A percentile compares a stretch with the other conserved stretches of the same genome.
Conservation (phyloP, 2,888 invertebrate species). For the Macrostomum cliftonense region DNA sequence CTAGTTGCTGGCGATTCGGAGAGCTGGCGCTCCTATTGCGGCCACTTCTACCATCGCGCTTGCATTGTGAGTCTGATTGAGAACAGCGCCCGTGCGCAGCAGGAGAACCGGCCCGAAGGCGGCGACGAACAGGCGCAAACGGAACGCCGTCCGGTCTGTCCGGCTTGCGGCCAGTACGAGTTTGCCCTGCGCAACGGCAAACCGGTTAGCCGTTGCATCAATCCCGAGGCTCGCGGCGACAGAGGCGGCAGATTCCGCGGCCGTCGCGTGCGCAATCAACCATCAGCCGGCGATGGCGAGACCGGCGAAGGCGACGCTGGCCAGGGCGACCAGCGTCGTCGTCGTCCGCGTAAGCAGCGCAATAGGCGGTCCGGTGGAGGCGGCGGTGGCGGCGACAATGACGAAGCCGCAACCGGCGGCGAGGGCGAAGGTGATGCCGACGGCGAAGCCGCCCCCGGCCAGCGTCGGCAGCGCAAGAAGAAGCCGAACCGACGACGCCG, state of each 20-base stretch:
- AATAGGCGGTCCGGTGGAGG: constrained; percentile 77
- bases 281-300: constrained; percentile 68
- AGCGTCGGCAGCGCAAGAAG: constrained; percentile 74
- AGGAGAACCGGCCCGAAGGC: constrained; percentile 81
- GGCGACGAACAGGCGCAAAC: constrained; percentile 87
- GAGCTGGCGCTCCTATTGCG: constrained; percentile 4
- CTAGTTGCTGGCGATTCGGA: constrained; percentile 21
- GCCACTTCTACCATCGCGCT: constrained; percentile 10
- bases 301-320: constrained; percentile 68
- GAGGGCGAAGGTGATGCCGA: constrained; percentile 58
- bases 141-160: constrained; percentile 92
- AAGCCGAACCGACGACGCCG: constrained; percentile 75
- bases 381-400: constrained; percentile 85
- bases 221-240: constrained; percentile 85
- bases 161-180: constrained; percentile 78
- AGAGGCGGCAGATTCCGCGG: constrained; percentile 79
- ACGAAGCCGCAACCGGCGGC: constrained; percentile 89
- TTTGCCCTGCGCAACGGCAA: constrained; percentile 75
- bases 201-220: constrained; percentile 81
- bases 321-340: constrained; percentile 87
- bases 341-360: constrained; percentile 85
- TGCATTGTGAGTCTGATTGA: constrained; percentile 17
- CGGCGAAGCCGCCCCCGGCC: constrained; percentile 82
- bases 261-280: constrained; percentile 80
- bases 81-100: constrained; percentile 89